Evolutionary conservation across 2,888 invertebrate genomes (phyloP).

Genomic region (Ganaspis brasiliensis): DNA sequence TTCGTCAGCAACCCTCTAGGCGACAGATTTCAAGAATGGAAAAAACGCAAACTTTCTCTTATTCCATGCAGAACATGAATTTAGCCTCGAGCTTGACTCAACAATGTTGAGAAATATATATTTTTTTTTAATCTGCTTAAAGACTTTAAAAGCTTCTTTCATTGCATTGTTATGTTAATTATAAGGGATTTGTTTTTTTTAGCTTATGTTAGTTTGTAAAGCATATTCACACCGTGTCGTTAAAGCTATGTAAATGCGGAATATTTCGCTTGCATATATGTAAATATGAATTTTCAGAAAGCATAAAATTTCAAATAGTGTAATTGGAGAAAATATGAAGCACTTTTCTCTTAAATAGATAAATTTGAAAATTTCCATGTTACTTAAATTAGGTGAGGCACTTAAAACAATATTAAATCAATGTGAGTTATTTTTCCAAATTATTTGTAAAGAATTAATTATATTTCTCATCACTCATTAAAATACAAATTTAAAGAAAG

Average conservation of each 20-base stretch:
- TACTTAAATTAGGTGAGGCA: too few species aligned
- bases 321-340: not conserved
- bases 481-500: too few species aligned
- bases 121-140: not conserved
- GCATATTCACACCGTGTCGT: not conserved
- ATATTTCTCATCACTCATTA: too few species aligned
- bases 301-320: not conserved
- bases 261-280: not conserved
- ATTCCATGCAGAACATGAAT: conserved; percentile 23
- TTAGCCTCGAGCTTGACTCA: not conserved
- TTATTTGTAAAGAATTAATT: too few species aligned
- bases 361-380: too few species aligned
- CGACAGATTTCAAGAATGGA: conserved; percentile 28
- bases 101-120: not conserved
- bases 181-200: not conserved
- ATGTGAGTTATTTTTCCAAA: too few species aligned
- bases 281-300: not conserved
- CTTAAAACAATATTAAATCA: too few species aligned
- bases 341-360: too few species aligned
- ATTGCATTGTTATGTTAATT: conserved; percentile 2
- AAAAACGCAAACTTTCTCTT: conserved; percentile 23
- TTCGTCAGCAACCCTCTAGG: conserved; percentile 36
- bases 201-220: not conserved
- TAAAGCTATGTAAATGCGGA: not conserved
- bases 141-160: not conserved